A percentile compares a stretch with the other conserved stretches of the same genome.
Evolutionary conservation across 1,140 invertebrate species (phyloP).

Genomic region (Rhagoletis pomonella): DNA sequence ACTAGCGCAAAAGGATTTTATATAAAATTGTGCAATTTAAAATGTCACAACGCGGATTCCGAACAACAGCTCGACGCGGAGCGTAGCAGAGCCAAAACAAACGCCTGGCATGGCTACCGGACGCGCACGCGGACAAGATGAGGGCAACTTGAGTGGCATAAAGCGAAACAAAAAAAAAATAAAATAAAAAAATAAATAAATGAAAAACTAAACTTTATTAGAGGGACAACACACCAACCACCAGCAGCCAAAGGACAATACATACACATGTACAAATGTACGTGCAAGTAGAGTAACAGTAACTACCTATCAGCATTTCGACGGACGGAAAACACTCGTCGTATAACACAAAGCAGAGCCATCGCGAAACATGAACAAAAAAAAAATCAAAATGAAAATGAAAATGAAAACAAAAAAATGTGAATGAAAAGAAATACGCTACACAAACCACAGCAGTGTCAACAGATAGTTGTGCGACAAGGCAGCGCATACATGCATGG

Average conservation of each 20-base stretch:
- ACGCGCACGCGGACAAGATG: neutral
- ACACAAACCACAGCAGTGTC: constrained; percentile 48
- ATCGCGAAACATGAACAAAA: neutral
- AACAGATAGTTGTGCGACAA: constrained; percentile 35
- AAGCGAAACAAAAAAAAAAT: constrained; percentile 24
- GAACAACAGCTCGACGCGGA: constrained; percentile 39
- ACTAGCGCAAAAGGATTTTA: constrained; percentile 67
- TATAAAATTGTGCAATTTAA: constrained; percentile 73
- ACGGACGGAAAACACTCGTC: constrained; percentile 36
- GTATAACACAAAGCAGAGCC: constrained; percentile 13
- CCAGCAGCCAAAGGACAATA: constrained; percentile 6
- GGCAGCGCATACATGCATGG: neutral
- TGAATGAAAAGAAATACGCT: neutral
- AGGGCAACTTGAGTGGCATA: constrained; percentile 38
- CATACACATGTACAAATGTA: neutral
- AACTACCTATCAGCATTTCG: constrained; percentile 48
- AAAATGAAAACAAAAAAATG: neutral
- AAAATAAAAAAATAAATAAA: too few relatives aligned
- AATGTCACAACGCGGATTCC: constrained; percentile 74
- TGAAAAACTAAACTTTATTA: constrained; percentile 42
- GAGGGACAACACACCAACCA: constrained; percentile 29
- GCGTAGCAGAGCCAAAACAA: neutral
- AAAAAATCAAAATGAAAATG: neutral
- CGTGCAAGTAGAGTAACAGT: constrained; percentile 14
- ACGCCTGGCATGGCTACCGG: neutral